A percentile compares a stretch with the other conserved stretches of the same genome.
phyloP scores from a whole-genome alignment of 2,797 vertebrate genomes.

The Trematomus bernacchii region DNA sequence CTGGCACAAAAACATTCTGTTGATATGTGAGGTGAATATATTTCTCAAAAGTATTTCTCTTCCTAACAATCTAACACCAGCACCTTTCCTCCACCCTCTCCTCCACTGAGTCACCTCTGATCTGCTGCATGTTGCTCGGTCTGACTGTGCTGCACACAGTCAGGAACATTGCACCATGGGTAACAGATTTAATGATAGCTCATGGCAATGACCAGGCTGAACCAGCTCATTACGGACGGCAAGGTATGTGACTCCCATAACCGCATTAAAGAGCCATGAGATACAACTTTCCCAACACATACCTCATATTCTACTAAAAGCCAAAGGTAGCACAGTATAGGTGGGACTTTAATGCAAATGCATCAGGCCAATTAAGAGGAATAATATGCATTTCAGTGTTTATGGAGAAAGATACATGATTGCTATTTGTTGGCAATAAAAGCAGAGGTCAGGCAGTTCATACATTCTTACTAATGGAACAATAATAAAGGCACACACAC shows the following conservation, averaged over 20 bases:
- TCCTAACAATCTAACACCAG: conserved; percentile 2
- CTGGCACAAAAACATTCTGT: conserved; percentile 3
- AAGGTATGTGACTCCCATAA: conserved; percentile 1
- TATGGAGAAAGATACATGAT: background rate
- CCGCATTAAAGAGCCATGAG: conserved; percentile 9
- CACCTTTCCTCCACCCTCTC: background rate
- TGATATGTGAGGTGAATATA: conserved; percentile 12
- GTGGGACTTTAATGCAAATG: background rate
- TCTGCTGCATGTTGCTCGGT: conserved; percentile 5
- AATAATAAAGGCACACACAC: background rate
- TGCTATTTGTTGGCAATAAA: background rate
- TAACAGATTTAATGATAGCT: conserved; percentile 61
- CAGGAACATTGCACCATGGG: conserved; percentile 41
- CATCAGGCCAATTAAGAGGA: background rate
- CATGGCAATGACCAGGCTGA: conserved; percentile 30
- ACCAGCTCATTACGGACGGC: conserved; percentile 43
- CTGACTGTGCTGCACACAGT: background rate
- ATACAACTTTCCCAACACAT: background rate
- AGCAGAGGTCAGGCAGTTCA: background rate
- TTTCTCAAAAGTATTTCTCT: conserved; percentile 9
- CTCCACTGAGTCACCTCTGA: conserved; percentile 12
- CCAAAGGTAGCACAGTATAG: background rate
- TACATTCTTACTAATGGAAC: background rate
- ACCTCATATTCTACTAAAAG: conserved; percentile 3
- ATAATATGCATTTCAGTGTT: background rate